These are phyloP conservation scores for Cyphomyrus plagiostoma DNA, from an alignment of 2,113 vertebrate species.

Conservation along the genomic window DNA sequence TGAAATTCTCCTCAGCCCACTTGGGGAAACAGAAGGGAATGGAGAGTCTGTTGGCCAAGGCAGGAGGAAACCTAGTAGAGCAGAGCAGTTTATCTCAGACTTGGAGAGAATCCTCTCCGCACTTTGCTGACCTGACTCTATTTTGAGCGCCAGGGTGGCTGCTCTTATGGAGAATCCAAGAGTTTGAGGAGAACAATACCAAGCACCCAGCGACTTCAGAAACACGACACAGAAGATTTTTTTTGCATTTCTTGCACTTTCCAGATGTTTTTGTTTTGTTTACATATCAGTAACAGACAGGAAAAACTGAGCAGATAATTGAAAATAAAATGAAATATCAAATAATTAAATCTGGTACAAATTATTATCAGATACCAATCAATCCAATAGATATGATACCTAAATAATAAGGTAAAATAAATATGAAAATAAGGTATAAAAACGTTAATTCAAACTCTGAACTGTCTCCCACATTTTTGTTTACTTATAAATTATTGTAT, in stretches of 20 bases:
- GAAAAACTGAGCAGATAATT: background rate
- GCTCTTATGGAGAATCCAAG: background rate
- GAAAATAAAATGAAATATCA: background rate
- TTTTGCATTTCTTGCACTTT: background rate
- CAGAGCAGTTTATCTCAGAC: background rate
- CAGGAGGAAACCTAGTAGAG: background rate
- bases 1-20: constrained; percentile 28
- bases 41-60: background rate
- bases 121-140: background rate
- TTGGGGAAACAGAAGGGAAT: background rate
- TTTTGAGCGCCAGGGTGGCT: background rate
- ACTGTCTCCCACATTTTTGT: background rate
- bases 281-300: background rate
- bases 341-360: background rate
- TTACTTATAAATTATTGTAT: background rate
- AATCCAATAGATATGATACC: background rate
- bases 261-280: background rate
- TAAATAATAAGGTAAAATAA: background rate
- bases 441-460: background rate
- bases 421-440: background rate
- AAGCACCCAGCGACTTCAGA: background rate
- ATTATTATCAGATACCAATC: background rate
- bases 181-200: background rate
- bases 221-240: background rate
- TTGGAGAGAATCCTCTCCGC: background rate